These are phyloP conservation scores for Litoditis marina DNA, from an alignment of 2,888 invertebrate genomes.

Conservation along the genomic window DNA sequence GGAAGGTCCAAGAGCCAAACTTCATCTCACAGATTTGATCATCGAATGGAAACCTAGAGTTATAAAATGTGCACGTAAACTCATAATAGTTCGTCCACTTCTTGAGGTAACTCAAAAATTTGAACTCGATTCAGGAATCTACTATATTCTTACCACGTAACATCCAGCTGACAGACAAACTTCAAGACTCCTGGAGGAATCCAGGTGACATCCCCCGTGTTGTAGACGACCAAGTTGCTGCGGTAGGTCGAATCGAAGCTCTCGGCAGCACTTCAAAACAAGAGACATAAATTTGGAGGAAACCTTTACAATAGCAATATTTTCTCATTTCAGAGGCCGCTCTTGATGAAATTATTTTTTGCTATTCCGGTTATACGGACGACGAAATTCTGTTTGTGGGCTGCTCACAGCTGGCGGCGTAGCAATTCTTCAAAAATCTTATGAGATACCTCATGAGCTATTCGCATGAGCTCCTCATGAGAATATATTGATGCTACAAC, in stretches of 20 bases:
- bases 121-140: no score
- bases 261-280: slow-evolving; percentile 40
- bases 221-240: slow-evolving; percentile 48
- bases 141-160: slow-evolving; percentile 31
- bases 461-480: no score
- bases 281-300: no score
- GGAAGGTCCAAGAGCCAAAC: slow-evolving; percentile 85
- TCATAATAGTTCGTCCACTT: no score
- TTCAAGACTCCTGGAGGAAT: slow-evolving; percentile 54
- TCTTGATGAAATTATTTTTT: slow-evolving; percentile 5
- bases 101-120: no score
- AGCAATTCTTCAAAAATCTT: no score
- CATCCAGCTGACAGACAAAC: slow-evolving; percentile 45
- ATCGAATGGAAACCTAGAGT: slow-evolving; percentile 89
- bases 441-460: no score
- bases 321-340: slow-evolving; percentile 5
- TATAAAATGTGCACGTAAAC: background rate
- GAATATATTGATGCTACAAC: no score
- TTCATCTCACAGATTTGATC: slow-evolving; percentile 71
- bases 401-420: no score
- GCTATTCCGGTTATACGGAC: background rate
- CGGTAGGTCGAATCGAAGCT: slow-evolving; percentile 52
- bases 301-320: background rate
- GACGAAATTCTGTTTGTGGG: background rate
- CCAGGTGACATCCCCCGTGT: slow-evolving; percentile 51